These are phyloP conservation scores for Yasuhikotakia modesta DNA, from an alignment of 2,797 vertebrate genomes.

Conservation along the genomic window DNA sequence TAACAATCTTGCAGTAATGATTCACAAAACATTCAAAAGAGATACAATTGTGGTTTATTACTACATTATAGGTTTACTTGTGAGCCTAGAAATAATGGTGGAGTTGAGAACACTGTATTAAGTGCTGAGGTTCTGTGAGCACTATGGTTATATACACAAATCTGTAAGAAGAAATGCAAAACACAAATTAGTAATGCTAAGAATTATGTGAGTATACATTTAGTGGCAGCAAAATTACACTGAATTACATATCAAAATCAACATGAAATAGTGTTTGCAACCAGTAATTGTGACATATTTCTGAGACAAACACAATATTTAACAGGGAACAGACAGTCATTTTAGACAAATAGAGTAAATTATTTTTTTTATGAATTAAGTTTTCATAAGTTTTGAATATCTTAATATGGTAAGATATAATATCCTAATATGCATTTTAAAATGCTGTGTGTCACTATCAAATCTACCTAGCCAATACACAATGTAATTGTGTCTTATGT, in stretches of 20 bases:
- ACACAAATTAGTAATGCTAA: background rate
- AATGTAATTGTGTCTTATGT: background rate
- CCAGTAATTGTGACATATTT: background rate
- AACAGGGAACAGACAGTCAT: background rate
- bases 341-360: no score
- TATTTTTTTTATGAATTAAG: no score
- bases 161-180: background rate
- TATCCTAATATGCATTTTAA: background rate
- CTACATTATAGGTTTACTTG: no score
- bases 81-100: no score
- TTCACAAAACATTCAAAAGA: no score
- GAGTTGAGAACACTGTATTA: no score
- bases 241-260: background rate
- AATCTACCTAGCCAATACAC: background rate
- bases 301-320: background rate
- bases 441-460: background rate
- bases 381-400: background rate
- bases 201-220: background rate
- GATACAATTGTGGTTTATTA: no score
- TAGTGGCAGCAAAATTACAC: background rate
- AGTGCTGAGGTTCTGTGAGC: no score
- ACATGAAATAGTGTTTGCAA: background rate
- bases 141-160: background rate
- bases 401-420: background rate
- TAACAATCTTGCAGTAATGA: no score